phyloP scores from a whole-genome alignment of 2,113 vertebrate species.

The Phyllostomus hastatus region DNA sequence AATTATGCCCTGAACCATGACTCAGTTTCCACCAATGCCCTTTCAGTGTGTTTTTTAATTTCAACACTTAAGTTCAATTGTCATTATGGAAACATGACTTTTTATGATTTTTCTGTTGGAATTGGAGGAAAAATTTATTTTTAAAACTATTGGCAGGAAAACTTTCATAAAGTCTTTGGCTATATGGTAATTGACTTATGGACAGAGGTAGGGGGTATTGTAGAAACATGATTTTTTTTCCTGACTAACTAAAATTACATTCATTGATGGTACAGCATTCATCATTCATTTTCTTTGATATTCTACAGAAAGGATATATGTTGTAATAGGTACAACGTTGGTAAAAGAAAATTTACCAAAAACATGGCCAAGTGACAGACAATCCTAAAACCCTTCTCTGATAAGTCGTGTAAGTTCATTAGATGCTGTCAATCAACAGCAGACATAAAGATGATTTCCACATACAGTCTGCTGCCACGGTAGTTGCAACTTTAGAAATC shows the following conservation, averaged over 20 bases:
- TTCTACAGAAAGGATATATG: background rate
- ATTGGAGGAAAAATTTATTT: background rate
- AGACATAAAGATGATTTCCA: background rate
- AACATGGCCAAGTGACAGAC: background rate
- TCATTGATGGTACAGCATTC: background rate
- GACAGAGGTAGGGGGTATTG: background rate
- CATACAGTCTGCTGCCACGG: fast-evolving
- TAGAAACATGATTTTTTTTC: background rate
- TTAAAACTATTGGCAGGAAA: background rate
- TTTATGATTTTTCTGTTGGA: background rate
- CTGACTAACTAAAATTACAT: background rate
- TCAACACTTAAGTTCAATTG: background rate
- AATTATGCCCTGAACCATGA: background rate
- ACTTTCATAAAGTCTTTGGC: background rate
- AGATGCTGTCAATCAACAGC: background rate
- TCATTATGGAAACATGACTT: background rate
- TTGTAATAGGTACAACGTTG: background rate
- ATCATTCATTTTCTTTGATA: background rate
- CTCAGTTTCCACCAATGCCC: background rate
- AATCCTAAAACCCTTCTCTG: background rate
- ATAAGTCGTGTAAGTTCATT: background rate
- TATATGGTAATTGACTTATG: background rate
- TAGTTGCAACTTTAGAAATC: background rate
- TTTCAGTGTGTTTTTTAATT: background rate
- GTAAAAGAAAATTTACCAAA: background rate